These are phyloP conservation scores for Spizella passerina DNA, from an alignment of 2,797 vertebrate genomes.

Conservation along the genomic window DNA sequence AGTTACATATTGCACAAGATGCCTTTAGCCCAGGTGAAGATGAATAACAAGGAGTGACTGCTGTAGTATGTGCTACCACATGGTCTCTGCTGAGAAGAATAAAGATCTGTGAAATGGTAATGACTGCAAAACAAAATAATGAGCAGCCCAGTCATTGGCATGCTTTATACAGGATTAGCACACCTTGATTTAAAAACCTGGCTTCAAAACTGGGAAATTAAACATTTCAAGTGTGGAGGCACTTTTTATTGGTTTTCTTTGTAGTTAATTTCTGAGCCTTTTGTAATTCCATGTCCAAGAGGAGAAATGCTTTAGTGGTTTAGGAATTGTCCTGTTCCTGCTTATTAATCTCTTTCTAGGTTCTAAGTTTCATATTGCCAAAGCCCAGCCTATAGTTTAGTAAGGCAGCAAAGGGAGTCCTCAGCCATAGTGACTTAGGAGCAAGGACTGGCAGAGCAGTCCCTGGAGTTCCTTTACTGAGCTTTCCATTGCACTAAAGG, in stretches of 20 bases:
- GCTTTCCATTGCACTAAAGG: too few species aligned
- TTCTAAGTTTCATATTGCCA: neutral
- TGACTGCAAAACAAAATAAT: neutral
- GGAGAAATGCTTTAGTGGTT: neutral
- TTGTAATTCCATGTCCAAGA: neutral
- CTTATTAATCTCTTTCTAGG: neutral
- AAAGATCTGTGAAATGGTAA: neutral
- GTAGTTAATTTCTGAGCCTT: neutral
- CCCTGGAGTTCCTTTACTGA: neutral
- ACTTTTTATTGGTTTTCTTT: neutral
- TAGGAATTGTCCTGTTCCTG: neutral
- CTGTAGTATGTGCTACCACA: neutral
- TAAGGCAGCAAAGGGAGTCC: neutral
- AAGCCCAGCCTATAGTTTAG: neutral
- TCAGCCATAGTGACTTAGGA: neutral
- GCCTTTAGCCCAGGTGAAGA: neutral
- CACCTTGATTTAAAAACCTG: neutral
- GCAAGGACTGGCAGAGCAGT: rapidly evolving
- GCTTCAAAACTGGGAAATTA: neutral
- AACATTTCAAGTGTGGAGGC: neutral
- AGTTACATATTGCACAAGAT: neutral
- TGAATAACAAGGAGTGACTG: neutral
- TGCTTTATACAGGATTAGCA: neutral
- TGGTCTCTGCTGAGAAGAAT: neutral
- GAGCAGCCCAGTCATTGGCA: neutral